Conservation (phyloP, 2,888 invertebrate species). For the Caenorhabditis imperialis region DNA sequence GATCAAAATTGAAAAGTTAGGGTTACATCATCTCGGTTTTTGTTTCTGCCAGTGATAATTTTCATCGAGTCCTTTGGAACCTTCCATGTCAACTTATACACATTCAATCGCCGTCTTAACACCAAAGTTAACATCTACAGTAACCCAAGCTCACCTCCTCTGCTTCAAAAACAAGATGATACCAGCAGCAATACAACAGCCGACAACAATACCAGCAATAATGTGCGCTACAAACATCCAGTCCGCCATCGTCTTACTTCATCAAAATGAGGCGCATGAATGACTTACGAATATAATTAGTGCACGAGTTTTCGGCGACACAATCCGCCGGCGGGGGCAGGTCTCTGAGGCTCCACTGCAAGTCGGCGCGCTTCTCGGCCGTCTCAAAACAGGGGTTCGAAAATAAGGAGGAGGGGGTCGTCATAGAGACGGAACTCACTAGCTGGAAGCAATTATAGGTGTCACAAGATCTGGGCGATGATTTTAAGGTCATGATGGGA, state of each 20-base stretch:
- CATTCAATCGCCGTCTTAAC: constrained; percentile 22
- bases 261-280: neutral
- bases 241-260: neutral
- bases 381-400: constrained; percentile 6
- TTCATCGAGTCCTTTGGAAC: constrained; percentile 66
- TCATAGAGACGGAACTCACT: constrained; percentile 9
- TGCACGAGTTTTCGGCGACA: constrained; percentile 21
- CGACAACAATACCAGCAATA: constrained; percentile 3
- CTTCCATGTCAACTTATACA: constrained; percentile 65
- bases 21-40: constrained; percentile 56
- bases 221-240: constrained; percentile 23
- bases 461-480: constrained; percentile 34
- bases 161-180: constrained; percentile 1
- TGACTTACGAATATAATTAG: constrained; percentile 40
- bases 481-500: constrained; percentile 20
- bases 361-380: constrained; percentile 10
- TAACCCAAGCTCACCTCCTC: constrained; percentile 8
- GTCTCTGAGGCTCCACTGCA: constrained; percentile 29
- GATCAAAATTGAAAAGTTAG: no score
- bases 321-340: constrained; percentile 26
- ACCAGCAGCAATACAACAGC: neutral
- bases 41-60: constrained; percentile 68
- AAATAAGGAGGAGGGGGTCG: neutral
- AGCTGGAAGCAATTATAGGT: constrained; percentile 42
- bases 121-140: neutral